phyloP scores from a whole-genome alignment of 2,113 vertebrate genomes.

The Plotosus lineatus region DNA sequence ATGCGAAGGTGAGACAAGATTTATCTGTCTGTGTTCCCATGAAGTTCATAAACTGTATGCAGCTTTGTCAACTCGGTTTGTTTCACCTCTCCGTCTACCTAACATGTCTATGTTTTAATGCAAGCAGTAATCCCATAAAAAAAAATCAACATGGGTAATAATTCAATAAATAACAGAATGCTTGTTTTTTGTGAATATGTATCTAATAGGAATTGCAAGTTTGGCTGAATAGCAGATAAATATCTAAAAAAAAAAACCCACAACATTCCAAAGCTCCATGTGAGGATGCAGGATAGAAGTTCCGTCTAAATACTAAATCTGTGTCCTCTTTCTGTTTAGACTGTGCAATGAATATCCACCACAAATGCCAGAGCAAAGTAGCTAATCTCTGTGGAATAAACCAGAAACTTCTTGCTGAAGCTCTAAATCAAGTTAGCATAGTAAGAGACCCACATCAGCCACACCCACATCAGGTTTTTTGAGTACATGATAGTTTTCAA shows the following conservation, averaged over 20 bases:
- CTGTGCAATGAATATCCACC: constrained; percentile 95
- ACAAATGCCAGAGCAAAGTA: constrained; percentile 96
- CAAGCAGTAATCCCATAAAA: neutral
- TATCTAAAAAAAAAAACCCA: too few relatives aligned
- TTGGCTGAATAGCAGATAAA: too few relatives aligned
- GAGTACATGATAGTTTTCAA: neutral
- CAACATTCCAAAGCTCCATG: too few relatives aligned
- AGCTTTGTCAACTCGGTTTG: neutral
- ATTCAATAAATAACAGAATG: too few relatives aligned
- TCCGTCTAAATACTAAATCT: too few relatives aligned
- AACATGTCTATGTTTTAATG: neutral
- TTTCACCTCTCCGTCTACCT: neutral
- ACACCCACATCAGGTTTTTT: too few relatives aligned
- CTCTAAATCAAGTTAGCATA: constrained; percentile 92
- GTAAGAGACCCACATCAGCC: constrained; percentile 66
- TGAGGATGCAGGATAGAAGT: too few relatives aligned
- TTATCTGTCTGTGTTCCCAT: neutral
- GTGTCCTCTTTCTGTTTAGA: constrained; percentile 70
- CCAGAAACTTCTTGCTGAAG: constrained; percentile 96
- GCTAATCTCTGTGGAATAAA: constrained; percentile 99
- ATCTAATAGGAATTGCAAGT: too few relatives aligned
- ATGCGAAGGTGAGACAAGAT: constrained; percentile 84
- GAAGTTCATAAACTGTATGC: neutral
- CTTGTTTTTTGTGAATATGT: too few relatives aligned
- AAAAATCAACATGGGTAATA: neutral